Percentiles rank a stretch among this genome's conserved stretches.
Evolutionary conservation across 37 sponge, comb jelly and placozoan genomes (phyloP).

Genomic region (Ephydatia muelleri): DNA sequence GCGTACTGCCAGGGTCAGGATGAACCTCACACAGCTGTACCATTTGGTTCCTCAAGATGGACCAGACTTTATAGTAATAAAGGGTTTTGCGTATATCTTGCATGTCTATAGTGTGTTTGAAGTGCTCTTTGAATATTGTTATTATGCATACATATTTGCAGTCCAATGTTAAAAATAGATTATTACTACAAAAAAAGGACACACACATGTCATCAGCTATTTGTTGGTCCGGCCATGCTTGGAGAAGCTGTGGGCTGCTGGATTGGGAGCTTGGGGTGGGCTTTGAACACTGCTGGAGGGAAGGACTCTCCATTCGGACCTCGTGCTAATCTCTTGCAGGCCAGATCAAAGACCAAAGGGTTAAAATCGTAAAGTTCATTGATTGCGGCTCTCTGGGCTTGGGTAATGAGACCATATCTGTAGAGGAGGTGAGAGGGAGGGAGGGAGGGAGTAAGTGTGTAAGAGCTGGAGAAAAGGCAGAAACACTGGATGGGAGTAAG

Average conservation of each 20-base stretch:
- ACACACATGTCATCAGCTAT: too few relatives aligned
- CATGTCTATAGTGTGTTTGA: too few relatives aligned
- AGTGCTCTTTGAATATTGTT: too few relatives aligned
- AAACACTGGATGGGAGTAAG: neutral
- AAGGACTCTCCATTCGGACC: slow-evolving; percentile 62
- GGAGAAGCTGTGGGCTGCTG: neutral
- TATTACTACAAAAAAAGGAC: too few relatives aligned
- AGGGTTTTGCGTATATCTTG: too few relatives aligned
- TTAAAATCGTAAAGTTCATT: slow-evolving; percentile 89
- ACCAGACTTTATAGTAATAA: too few relatives aligned
- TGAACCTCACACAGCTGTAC: too few relatives aligned
- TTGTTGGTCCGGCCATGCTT: too few relatives aligned
- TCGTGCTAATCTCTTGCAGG: slow-evolving; percentile 56
- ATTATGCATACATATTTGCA: too few relatives aligned
- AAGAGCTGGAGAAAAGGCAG: neutral
- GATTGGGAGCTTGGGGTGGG: slow-evolving; percentile 63
- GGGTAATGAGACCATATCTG: slow-evolving; percentile 45
- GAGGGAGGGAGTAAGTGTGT: neutral
- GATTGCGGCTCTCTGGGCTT: slow-evolving; percentile 36
- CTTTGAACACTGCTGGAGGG: slow-evolving; percentile 70
- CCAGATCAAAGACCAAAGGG: slow-evolving; percentile 84
- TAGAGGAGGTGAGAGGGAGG: neutral
- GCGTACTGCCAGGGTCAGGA: too few relatives aligned
- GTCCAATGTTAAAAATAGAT: too few relatives aligned
- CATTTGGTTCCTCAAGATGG: too few relatives aligned